Evolutionary conservation across 2,888 invertebrate genomes (phyloP).

Genomic region (Dryocosmus kuriphilus): DNA sequence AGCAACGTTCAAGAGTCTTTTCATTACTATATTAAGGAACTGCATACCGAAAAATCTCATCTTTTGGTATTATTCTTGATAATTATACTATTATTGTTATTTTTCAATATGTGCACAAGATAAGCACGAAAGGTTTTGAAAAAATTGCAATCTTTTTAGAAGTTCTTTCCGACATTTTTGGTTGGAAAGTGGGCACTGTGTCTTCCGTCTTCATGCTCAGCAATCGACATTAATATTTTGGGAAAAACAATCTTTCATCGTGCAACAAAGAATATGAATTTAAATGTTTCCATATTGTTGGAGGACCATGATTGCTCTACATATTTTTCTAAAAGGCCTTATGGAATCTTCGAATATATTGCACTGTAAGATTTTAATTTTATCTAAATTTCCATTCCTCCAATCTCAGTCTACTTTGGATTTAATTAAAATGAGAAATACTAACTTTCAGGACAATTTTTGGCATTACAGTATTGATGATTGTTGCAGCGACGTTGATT

Average conservation of each 20-base stretch:
- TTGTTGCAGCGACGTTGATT: too few species aligned
- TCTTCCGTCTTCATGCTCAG: not conserved
- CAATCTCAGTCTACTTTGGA: too few species aligned
- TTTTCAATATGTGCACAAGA: too few species aligned
- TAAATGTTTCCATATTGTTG: not conserved
- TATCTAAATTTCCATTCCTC: not conserved
- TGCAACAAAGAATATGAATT: too few species aligned
- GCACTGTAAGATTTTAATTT: not conserved
- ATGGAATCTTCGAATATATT: not conserved
- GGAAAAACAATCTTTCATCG: not conserved
- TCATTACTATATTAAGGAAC: not conserved
- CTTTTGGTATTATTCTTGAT: too few species aligned
- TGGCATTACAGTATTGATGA: not conserved
- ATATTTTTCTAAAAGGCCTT: not conserved
- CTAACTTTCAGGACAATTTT: not conserved
- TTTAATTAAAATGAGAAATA: too few species aligned
- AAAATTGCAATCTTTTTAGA: too few species aligned
- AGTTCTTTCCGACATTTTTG: not conserved
- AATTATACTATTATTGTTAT: too few species aligned
- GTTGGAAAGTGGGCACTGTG: not conserved
- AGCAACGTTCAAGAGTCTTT: not conserved
- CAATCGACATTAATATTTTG: not conserved
- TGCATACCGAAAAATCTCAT: too few species aligned
- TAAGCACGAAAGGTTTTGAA: too few species aligned
- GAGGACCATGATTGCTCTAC: not conserved